Conservation (phyloP, 2,888 invertebrate genomes). For the Sminthurides aquaticus region DNA sequence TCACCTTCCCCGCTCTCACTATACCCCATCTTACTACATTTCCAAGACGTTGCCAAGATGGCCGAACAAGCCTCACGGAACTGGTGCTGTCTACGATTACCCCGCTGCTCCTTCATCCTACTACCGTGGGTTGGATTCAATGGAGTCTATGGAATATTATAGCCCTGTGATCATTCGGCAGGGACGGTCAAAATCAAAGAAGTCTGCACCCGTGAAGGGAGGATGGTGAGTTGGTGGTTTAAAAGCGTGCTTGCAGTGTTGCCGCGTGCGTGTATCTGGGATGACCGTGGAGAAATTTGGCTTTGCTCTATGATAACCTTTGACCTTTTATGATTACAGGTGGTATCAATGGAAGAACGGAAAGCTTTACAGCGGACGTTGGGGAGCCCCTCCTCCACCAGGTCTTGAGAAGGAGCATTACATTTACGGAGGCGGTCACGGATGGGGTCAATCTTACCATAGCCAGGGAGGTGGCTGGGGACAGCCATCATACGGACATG, state of each 20-base stretch:
- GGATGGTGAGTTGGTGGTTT: conserved; percentile 16
- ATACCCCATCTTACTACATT: conserved; percentile 11
- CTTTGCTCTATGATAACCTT: background rate
- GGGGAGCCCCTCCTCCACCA: conserved; percentile 19
- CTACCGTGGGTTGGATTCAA: too few species aligned
- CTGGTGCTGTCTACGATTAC: conserved; percentile 8
- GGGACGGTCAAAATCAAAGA: conserved; percentile 7
- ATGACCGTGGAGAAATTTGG: too few species aligned
- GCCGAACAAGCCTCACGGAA: conserved; percentile 10
- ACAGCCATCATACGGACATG: background rate
- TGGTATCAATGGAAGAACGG: conserved; percentile 11
- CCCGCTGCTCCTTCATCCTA: background rate
- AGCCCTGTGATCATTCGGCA: background rate
- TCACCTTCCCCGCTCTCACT: background rate
- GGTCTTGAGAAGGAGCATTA: conserved; percentile 18
- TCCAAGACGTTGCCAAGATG: conserved; percentile 12
- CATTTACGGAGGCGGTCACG: conserved; percentile 12
- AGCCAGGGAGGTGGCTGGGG: background rate
- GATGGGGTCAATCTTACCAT: background rate
- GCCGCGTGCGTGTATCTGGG: too few species aligned
- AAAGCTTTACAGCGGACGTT: conserved; percentile 10
- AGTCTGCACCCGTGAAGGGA: conserved; percentile 7
- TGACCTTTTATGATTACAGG: background rate
- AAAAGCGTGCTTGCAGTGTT: too few species aligned
- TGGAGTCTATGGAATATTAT: background rate